Base-by-base conservation (phyloP, 2,888 invertebrate species). In the Celastrina argiolus region DNA sequence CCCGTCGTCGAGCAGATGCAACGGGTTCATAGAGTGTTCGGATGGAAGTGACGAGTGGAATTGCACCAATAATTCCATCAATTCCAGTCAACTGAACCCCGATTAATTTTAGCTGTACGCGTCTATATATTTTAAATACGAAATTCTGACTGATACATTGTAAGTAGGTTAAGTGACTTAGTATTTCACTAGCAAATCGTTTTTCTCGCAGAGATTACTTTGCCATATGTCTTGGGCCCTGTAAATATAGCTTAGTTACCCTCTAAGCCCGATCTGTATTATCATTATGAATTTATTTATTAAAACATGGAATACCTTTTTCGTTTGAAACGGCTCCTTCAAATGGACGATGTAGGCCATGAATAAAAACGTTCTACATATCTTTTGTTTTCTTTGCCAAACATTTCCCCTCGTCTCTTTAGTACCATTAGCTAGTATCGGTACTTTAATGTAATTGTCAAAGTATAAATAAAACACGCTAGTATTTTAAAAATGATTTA, bases 1-100 rank as follows among this genome's bases (percentile, higher is more conserved):
- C 42, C 94, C 95, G 0, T 91, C 93, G 63, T 93, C 94, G 1
- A 92, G 94, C 74, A 88, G 96, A 2, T 96, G 96, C 81, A 96
- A 96, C 79, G 95, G 96, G 10, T 94, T 94, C 76, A 92, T 95
- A 69, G 96, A 96, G 80, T 96, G 96, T 77, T 94, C 94, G 42
- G 95, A 95, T 79, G 95, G 94, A 45, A 95, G 95, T 79, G 95
- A 95, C 82, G 95, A 95, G 80, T 92, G 91, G 82, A 91, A 93
- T 71, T 95, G 95, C 82, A 76, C 67, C 67, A 79, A 74, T 69
- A 72, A 74, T 31, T 72, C 74, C 42, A 83, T 81, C 70, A 78
- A 74, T 72, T 79, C 87, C 61, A 82, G 75, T 69, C 78, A 77
- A 72, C 73, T 74, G 16, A 82, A 85, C 68, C 85, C 87, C 36